phyloP scores from a whole-genome alignment of 92 coral and sea anemone genomes.

The Pocillopora meandrina region DNA sequence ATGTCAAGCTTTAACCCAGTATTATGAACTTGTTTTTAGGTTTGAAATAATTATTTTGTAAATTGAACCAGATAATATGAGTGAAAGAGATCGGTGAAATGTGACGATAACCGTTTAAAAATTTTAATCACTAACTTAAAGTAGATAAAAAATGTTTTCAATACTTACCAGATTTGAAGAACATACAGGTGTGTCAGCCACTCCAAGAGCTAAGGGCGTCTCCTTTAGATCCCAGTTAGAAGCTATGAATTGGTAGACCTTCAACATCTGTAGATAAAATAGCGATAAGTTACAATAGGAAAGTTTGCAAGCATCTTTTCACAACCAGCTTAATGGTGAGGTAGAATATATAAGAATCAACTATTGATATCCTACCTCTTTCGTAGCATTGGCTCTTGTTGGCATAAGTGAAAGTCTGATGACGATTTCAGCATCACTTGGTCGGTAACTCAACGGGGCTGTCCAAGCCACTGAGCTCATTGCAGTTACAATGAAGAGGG shows the following conservation, averaged over 20 bases:
- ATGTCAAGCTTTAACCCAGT: too few species aligned
- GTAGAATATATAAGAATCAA: too few species aligned
- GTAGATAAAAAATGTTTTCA: too few species aligned
- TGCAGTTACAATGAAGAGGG: not conserved
- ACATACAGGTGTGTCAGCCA: not conserved
- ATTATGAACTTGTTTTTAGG: too few species aligned
- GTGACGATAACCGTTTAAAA: too few species aligned
- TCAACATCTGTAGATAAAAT: slow-evolving; percentile 6
- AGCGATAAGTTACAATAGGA: too few species aligned
- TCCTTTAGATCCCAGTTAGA: not conserved
- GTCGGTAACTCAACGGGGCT: not conserved
- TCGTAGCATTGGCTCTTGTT: slow-evolving; percentile 7
- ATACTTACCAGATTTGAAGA: not conserved
- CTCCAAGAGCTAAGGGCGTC: not conserved
- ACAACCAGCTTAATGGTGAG: not conserved
- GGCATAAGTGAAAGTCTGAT: not conserved
- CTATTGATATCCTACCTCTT: slow-evolving; percentile 1
- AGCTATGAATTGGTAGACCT: slow-evolving; percentile 5
- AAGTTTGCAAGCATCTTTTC: not conserved
- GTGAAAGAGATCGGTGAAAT: too few species aligned
- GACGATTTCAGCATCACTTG: not conserved
- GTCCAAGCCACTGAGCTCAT: not conserved
- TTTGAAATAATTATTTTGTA: too few species aligned
- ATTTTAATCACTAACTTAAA: too few species aligned
- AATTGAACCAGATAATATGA: too few species aligned